Evolutionary conservation across 2,797 vertebrate genomes (phyloP).

Genomic region (Sebastes diploproa): DNA sequence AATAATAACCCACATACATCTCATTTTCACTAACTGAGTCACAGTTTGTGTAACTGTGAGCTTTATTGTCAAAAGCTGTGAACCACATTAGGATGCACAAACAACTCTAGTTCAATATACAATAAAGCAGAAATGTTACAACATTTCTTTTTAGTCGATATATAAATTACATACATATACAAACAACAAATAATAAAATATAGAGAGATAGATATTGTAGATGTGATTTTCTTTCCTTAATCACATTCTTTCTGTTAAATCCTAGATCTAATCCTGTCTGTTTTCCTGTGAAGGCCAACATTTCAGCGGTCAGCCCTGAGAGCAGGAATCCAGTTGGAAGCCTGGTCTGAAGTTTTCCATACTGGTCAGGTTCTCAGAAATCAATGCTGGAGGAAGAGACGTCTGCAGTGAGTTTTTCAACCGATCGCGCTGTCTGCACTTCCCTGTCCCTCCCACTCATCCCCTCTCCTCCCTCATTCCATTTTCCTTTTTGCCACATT

Average conservation of each 20-base stretch:
- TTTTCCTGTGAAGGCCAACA: conserved; percentile 7
- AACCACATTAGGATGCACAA: background rate
- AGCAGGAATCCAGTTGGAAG: conserved; percentile 7
- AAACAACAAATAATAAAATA: background rate
- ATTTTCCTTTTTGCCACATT: conserved; percentile 14
- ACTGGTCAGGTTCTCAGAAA: conserved; percentile 17
- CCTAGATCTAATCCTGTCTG: background rate
- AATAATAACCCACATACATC: background rate
- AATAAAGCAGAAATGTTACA: background rate
- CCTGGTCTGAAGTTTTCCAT: conserved; percentile 24
- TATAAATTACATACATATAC: no score
- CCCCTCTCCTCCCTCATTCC: background rate
- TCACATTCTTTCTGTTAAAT: conserved; percentile 4
- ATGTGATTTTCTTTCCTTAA: background rate
- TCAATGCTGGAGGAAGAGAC: background rate
- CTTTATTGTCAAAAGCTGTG: background rate
- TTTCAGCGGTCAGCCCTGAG: conserved; percentile 8
- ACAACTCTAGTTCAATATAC: background rate
- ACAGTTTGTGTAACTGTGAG: background rate
- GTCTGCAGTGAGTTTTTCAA: conserved; percentile 20
- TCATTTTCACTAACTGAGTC: background rate
- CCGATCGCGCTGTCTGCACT: background rate
- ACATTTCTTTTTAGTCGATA: no score
- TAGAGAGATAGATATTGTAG: background rate
- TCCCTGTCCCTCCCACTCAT: conserved; percentile 4